Conservation (phyloP, 2,797 vertebrate species). For the Chelidonichthys spinosus region DNA sequence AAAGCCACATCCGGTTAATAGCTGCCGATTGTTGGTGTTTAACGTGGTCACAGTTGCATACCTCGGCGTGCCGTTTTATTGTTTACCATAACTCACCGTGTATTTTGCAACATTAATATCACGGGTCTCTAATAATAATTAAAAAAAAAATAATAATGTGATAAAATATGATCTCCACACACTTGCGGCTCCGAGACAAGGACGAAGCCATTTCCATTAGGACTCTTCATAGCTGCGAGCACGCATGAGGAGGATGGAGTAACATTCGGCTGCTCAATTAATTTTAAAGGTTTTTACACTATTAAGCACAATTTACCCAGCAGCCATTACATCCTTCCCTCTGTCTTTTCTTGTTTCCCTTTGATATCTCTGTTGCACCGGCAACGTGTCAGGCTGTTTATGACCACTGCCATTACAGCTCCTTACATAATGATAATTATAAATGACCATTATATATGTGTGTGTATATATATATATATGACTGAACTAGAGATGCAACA, state of each 20-base stretch:
- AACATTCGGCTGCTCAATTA: slow-evolving; percentile 76
- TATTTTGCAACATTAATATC: slow-evolving; percentile 48
- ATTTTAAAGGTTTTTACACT: slow-evolving; percentile 77
- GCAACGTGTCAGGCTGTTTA: slow-evolving; percentile 54
- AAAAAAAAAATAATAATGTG: slow-evolving; percentile 52
- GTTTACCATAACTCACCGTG: slow-evolving; percentile 38
- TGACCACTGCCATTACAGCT: not conserved
- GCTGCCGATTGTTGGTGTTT: slow-evolving; percentile 55
- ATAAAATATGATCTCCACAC: slow-evolving; percentile 47
- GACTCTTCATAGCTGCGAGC: slow-evolving; percentile 58
- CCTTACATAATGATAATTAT: slow-evolving; percentile 17
- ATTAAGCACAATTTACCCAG: slow-evolving; percentile 74
- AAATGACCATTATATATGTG: not conserved
- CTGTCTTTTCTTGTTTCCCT: slow-evolving; percentile 46
- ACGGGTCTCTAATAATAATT: slow-evolving; percentile 19
- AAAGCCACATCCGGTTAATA: slow-evolving; percentile 64
- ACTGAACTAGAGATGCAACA: no score
- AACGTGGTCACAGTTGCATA: slow-evolving; percentile 57
- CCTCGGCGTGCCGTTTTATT: slow-evolving; percentile 40
- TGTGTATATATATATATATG: no score
- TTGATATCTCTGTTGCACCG: slow-evolving; percentile 70
- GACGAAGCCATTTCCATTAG: slow-evolving; percentile 55
- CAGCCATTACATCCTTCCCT: slow-evolving; percentile 49
- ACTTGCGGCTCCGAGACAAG: slow-evolving; percentile 43
- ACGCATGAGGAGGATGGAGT: slow-evolving; percentile 60